These are phyloP conservation scores for Merluccius polli DNA, from an alignment of 2,797 vertebrate genomes.

Conservation along the genomic window DNA sequence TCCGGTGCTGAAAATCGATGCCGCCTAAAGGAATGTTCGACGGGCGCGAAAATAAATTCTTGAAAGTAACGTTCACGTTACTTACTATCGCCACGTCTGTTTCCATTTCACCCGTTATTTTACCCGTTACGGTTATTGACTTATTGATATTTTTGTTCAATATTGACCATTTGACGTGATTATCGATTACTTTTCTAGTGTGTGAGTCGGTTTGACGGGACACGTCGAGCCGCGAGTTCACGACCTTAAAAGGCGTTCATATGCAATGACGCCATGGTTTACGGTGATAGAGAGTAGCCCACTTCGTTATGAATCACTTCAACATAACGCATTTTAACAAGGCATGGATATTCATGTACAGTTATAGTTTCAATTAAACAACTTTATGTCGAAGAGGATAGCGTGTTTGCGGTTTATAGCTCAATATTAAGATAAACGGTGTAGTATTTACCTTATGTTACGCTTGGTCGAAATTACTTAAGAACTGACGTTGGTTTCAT, in stretches of 20 bases:
- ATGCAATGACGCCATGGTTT: neutral
- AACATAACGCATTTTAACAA: neutral
- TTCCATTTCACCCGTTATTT: too few species aligned
- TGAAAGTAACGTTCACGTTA: too few species aligned
- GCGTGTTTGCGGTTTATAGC: too few species aligned
- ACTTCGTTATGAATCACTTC: neutral
- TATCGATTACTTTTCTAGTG: too few species aligned
- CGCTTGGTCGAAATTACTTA: conserved; percentile 32
- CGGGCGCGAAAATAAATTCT: conserved; percentile 21
- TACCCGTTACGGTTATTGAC: conserved; percentile 10
- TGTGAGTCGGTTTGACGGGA: too few species aligned
- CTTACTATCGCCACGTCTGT: too few species aligned
- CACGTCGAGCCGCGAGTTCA: neutral
- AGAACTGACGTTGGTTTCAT: conserved; percentile 40
- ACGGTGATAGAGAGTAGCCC: neutral
- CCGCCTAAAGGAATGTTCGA: conserved; percentile 58
- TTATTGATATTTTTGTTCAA: conserved; percentile 24
- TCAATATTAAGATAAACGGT: neutral
- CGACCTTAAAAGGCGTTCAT: neutral
- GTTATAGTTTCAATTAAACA: neutral
- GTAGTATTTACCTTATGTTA: conserved; percentile 47
- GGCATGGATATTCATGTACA: neutral
- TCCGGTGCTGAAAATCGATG: conserved; percentile 68
- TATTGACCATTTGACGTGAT: too few species aligned
- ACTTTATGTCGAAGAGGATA: neutral